Evolutionary conservation across 92 coral and sea anemone species (phyloP).

Genomic region (Bergia puertoricense): DNA sequence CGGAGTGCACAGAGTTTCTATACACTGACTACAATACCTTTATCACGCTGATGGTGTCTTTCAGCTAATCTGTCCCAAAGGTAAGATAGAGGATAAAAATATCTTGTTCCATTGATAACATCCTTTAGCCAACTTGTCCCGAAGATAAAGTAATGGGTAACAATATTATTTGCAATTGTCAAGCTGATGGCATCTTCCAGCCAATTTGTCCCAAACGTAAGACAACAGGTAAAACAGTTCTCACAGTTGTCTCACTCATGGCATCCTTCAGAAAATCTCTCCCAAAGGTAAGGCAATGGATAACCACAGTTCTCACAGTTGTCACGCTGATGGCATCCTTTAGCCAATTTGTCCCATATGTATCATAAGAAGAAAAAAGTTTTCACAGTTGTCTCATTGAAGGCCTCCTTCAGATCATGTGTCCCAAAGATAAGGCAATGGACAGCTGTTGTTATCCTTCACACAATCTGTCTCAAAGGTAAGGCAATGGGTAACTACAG

Average conservation of each 20-base stretch:
- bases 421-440: too few relatives aligned
- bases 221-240: background rate
- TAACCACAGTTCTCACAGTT: constrained; percentile 42
- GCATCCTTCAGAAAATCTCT: constrained; percentile 47
- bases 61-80: constrained; percentile 65
- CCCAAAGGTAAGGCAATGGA: too few relatives aligned
- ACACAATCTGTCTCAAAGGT: constrained; percentile 46
- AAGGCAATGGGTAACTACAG: background rate
- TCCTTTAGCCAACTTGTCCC: constrained; percentile 69
- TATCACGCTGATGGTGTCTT: constrained; percentile 73
- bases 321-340: constrained; percentile 74
- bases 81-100: background rate
- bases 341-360: constrained; percentile 50
- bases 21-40: constrained; percentile 22
- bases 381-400: constrained; percentile 53
- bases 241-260: constrained; percentile 49
- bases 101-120: constrained; percentile 67
- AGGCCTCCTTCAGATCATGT: too few relatives aligned
- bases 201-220: constrained; percentile 52
- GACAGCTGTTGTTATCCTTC: constrained; percentile 59
- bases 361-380: background rate
- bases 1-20: too few relatives aligned
- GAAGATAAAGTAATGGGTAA: background rate
- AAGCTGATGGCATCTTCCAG: constrained; percentile 73
- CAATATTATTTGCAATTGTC: background rate